A percentile compares a stretch with the other conserved stretches of the same genome.
phyloP scores from a whole-genome alignment of 2,797 vertebrate genomes.

The Semotilus atromaculatus region DNA sequence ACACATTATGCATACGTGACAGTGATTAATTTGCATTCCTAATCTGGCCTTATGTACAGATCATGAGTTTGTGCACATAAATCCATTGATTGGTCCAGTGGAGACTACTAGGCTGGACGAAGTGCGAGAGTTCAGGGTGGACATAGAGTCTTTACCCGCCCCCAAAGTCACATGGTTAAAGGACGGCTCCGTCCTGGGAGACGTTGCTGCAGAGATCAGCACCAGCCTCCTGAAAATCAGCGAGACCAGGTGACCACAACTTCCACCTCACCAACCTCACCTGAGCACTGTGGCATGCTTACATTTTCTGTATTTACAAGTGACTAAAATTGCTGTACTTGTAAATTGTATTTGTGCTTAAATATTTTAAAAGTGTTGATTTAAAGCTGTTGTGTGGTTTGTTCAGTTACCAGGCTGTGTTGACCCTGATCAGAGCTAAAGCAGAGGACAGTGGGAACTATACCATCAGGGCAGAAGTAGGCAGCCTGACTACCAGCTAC shows the following conservation, averaged over 20 bases:
- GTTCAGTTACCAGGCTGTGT: conserved; percentile 84
- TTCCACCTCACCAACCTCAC: neutral
- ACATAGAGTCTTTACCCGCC: conserved; percentile 85
- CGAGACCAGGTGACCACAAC: conserved; percentile 86
- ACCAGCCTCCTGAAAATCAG: conserved; percentile 79
- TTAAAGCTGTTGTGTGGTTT: conserved; percentile 42
- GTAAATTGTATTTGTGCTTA: neutral
- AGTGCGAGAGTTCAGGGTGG: conserved; percentile 87
- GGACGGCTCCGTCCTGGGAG: conserved; percentile 84
- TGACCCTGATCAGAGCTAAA: conserved; percentile 94
- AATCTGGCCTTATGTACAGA: conserved; percentile 74
- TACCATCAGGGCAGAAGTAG: conserved; percentile 87
- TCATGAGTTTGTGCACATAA: conserved; percentile 84
- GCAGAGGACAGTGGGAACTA: conserved; percentile 96
- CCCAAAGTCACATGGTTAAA: conserved; percentile 91
- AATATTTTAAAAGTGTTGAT: neutral
- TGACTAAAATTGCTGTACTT: neutral
- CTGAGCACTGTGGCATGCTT: neutral
- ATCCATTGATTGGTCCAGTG: conserved; percentile 77
- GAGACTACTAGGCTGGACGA: conserved; percentile 90
- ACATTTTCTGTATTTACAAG: neutral
- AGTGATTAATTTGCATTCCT: neutral
- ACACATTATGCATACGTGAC: neutral
- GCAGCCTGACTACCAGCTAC: conserved; percentile 80
- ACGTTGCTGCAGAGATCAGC: conserved; percentile 90